Percentiles rank a stretch among this genome's conserved stretches.
These are phyloP conservation scores for Paelopatides confundens DNA, from an alignment of 53 echinoderm and acorn worm species.

Conservation along the genomic window DNA sequence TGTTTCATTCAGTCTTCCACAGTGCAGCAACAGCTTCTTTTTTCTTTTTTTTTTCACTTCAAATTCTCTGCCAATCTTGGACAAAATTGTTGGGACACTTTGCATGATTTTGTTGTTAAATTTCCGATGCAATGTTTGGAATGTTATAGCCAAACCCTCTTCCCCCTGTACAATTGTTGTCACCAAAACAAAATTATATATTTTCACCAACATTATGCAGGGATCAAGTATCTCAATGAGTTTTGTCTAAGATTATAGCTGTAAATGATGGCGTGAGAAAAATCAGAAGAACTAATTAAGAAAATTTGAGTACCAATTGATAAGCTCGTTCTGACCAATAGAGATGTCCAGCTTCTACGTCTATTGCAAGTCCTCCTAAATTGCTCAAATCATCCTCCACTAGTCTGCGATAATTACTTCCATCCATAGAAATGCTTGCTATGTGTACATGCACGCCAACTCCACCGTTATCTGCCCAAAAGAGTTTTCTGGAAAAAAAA, in stretches of 20 bases:
- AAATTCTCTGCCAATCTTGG: no score
- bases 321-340: slow-evolving; percentile 71
- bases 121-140: no score
- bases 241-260: no score
- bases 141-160: no score
- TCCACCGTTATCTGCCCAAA: slow-evolving; percentile 83
- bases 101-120: no score
- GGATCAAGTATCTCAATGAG: no score
- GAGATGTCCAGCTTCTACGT: slow-evolving; percentile 50
- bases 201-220: no score
- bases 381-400: slow-evolving; percentile 40
- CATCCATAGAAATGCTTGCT: slow-evolving; percentile 71
- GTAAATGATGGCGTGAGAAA: neutral
- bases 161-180: no score
- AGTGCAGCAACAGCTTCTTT: no score
- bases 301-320: slow-evolving; percentile 53
- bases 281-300: neutral
- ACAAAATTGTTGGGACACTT: no score
- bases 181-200: neutral
- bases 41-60: no score
- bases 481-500: slow-evolving; percentile 66
- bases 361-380: slow-evolving; percentile 65
- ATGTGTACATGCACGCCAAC: slow-evolving; percentile 52
- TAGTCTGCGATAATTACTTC: slow-evolving; percentile 43
- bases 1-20: no score